phyloP scores from a whole-genome alignment of 1,140 invertebrate species.

The Drosophila suzukii region DNA sequence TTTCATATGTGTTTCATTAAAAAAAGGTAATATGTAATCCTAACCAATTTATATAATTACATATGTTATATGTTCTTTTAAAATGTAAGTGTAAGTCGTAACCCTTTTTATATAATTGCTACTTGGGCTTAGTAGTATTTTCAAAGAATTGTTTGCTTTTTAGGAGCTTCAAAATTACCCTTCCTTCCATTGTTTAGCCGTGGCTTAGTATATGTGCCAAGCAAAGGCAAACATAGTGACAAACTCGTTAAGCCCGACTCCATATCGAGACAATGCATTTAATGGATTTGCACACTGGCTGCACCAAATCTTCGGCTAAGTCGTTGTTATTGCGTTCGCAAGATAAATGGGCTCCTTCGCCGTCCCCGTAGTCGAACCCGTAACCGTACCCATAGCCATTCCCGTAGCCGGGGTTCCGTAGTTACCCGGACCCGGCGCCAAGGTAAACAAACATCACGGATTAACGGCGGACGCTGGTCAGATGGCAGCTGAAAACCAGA shows the following conservation, averaged over 20 bases:
- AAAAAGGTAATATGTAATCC: too few species aligned
- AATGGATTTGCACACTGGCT: constrained; percentile 75
- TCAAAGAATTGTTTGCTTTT: too few species aligned
- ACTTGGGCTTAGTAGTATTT: too few species aligned
- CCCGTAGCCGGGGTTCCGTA: neutral
- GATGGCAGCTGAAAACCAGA: constrained; percentile 41
- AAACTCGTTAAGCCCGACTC: constrained; percentile 60
- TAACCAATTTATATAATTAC: too few species aligned
- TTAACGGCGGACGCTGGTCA: constrained; percentile 76
- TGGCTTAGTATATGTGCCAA: constrained; percentile 11
- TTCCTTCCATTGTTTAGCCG: constrained; percentile 30
- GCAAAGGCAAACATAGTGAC: constrained; percentile 40
- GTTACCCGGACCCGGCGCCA: constrained; percentile 47
- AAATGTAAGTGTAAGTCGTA: too few species aligned
- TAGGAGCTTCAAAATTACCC: neutral
- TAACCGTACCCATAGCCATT: neutral
- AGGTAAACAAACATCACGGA: constrained; percentile 84
- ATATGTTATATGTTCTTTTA: too few species aligned
- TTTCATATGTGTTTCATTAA: too few species aligned
- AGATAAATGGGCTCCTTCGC: constrained; percentile 72
- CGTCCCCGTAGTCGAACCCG: constrained; percentile 7
- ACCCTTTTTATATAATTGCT: too few species aligned
- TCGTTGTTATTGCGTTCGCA: constrained; percentile 80
- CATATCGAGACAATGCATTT: constrained; percentile 56
- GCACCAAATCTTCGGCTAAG: constrained; percentile 72